These are phyloP conservation scores for Eudemis profundana DNA, from an alignment of 2,888 invertebrate genomes.

Conservation along the genomic window DNA sequence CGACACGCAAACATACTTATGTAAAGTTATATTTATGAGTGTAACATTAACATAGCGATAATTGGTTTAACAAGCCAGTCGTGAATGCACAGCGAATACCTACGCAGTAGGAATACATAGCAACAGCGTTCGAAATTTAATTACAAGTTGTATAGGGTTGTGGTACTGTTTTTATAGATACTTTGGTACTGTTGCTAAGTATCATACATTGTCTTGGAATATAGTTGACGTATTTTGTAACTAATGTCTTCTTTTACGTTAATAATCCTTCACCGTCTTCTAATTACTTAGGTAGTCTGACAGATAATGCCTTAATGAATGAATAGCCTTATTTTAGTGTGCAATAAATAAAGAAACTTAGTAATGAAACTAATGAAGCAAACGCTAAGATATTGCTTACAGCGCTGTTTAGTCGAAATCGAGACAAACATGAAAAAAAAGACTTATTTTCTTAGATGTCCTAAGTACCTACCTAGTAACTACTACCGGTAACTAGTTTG, in stretches of 20 bases:
- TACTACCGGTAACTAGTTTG: no score
- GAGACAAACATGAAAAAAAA: no score
- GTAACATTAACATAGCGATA: conserved; percentile 41
- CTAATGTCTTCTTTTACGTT: neutral
- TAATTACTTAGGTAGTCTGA: no score
- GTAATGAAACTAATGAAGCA: no score
- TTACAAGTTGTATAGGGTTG: neutral
- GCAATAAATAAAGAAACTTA: no score
- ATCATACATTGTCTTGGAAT: neutral
- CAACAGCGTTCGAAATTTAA: neutral
- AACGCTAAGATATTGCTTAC: no score
- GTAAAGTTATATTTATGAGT: conserved; percentile 40
- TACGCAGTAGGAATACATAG: conserved; percentile 17
- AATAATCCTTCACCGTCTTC: no score
- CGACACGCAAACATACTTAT: conserved; percentile 43
- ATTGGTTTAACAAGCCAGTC: conserved; percentile 41
- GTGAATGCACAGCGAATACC: conserved; percentile 31
- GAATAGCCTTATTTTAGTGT: no score
- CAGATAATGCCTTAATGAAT: no score
- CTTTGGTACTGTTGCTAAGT: conserved; percentile 21
- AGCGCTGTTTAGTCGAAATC: no score
- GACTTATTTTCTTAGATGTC: no score
- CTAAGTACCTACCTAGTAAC: no score
- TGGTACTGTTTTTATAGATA: neutral
- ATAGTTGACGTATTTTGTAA: neutral